A percentile compares a stretch with the other conserved stretches of the same genome.
Conservation (phyloP, 2,888 invertebrate species). For the Sinopyrophorus schimmeli region DNA sequence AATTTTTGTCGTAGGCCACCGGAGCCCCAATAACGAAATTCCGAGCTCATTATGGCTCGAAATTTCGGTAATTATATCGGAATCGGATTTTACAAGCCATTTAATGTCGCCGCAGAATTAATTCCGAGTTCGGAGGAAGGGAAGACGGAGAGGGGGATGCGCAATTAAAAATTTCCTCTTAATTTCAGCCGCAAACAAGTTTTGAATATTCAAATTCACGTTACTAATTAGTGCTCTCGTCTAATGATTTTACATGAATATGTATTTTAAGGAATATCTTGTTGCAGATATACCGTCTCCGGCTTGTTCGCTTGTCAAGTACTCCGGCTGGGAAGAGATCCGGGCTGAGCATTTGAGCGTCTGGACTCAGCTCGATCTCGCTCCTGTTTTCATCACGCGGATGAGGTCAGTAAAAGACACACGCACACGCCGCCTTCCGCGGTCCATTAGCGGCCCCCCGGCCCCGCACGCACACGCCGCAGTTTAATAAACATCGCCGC, state of each 20-base stretch:
- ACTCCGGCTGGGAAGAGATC: slow-evolving; percentile 57
- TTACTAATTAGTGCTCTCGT: slow-evolving; percentile 14
- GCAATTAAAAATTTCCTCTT: too few relatives aligned
- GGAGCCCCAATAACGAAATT: too few relatives aligned
- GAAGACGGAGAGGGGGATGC: too few relatives aligned
- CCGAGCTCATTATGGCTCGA: too few relatives aligned
- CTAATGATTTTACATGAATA: slow-evolving; percentile 35
- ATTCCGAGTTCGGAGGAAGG: too few relatives aligned
- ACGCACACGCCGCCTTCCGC: slow-evolving; percentile 22
- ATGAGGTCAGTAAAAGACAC: slow-evolving; percentile 54
- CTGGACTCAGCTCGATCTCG: slow-evolving; percentile 56
- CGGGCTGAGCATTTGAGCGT: slow-evolving; percentile 55
- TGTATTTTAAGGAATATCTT: slow-evolving; percentile 40
- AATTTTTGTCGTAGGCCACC: too few relatives aligned
- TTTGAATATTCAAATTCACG: slow-evolving; percentile 14
- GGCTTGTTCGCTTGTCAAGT: slow-evolving; percentile 57
- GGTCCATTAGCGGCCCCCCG: slow-evolving; percentile 22
- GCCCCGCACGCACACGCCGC: slow-evolving; percentile 8
- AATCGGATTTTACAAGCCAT: too few relatives aligned
- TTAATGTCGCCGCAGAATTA: too few relatives aligned
- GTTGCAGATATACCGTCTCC: slow-evolving; percentile 57
- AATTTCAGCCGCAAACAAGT: slow-evolving; percentile 11
- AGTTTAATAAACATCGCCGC: slow-evolving; percentile 34
- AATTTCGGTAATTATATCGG: too few relatives aligned
- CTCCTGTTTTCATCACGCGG: slow-evolving; percentile 56